Conservation (phyloP, 1,140 invertebrate genomes). For the Trissolcus basalis region DNA sequence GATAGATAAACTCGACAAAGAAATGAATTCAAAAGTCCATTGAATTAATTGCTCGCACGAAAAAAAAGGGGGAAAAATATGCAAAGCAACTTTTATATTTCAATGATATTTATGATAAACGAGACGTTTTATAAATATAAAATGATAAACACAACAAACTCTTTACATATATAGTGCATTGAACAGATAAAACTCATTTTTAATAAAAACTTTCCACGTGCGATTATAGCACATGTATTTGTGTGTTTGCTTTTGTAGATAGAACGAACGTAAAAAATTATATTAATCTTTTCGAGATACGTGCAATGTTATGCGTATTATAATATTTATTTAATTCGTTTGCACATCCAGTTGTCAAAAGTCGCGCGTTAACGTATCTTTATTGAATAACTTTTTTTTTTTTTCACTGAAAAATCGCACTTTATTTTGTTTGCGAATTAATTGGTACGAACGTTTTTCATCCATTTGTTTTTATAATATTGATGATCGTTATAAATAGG, state of each 20-base stretch:
- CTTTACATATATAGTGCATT: constrained; percentile 33
- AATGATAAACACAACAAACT: constrained; percentile 52
- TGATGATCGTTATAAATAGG: neutral
- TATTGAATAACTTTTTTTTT: constrained; percentile 19
- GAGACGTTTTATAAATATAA: constrained; percentile 47
- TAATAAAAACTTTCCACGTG: constrained; percentile 53
- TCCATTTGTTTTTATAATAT: neutral
- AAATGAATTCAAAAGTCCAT: constrained; percentile 34
- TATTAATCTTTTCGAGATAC: constrained; percentile 50
- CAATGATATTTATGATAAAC: constrained; percentile 41
- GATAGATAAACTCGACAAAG: constrained; percentile 39
- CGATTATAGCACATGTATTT: constrained; percentile 38
- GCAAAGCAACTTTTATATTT: constrained; percentile 37
- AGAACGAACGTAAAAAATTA: constrained; percentile 52
- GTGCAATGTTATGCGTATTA: constrained; percentile 53
- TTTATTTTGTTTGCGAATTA: no score
- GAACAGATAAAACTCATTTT: constrained; percentile 55
- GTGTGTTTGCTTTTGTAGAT: constrained; percentile 46
- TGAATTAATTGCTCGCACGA: no score
- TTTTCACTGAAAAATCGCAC: no score
- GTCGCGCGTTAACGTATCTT: constrained; percentile 40
- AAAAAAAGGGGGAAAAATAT: constrained; percentile 9
- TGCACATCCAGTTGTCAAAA: constrained; percentile 49
- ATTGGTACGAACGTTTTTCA: no score
- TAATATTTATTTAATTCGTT: constrained; percentile 52